Evolutionary conservation across 2,113 vertebrate species (phyloP), one percentile per base, ranked within the genome.

Genomic region (Coracopsis vasa): DNA sequence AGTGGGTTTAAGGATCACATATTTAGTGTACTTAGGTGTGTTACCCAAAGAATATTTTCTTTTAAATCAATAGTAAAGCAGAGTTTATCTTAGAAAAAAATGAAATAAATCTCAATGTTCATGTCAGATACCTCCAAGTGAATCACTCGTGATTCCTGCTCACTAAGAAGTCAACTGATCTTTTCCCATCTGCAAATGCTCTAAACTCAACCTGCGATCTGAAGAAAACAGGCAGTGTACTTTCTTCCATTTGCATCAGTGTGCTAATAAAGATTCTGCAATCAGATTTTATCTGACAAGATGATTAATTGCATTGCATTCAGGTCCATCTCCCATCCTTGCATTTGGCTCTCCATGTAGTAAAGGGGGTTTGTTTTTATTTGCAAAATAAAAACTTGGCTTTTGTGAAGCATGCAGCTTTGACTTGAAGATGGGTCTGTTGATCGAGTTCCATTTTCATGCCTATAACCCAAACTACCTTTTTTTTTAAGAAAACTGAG

Each of bases 261-360:
- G 61, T 86, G n/a, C 62, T 72, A 88, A 90, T 50, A 80, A 48
- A 65, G 78, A 66, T 93, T 88, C 93, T 91, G 78, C 62, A 85
- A 58, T 3, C 6, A 6, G 42, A 50, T 90, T 73, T 94, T 86
- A 93, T 90, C 92, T 80, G 78, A 37, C 48, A 58, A 41, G 73
- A 12, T 81, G 66, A 95, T 89, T 74, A 89, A 92, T 75, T 86
- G 51, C 33, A 29, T 86, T 96, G 74, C 37, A 92, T 60, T 58
- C 71, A 44, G 25, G 39, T 80, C 81, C 42, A 33, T 80, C 50
- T 90, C 39, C 47, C 47, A 37, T 31, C 53, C n/a, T 25, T 65
- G 25, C 17, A 10, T 78, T 81, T 72, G 69, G 4, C 54, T 88
- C 9, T 88, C 41, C 50, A 4, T 9, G 29, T 27, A 51, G 33